These are phyloP conservation scores for Sisyra terminalis DNA, from an alignment of 2,888 invertebrate species.

Conservation along the genomic window DNA sequence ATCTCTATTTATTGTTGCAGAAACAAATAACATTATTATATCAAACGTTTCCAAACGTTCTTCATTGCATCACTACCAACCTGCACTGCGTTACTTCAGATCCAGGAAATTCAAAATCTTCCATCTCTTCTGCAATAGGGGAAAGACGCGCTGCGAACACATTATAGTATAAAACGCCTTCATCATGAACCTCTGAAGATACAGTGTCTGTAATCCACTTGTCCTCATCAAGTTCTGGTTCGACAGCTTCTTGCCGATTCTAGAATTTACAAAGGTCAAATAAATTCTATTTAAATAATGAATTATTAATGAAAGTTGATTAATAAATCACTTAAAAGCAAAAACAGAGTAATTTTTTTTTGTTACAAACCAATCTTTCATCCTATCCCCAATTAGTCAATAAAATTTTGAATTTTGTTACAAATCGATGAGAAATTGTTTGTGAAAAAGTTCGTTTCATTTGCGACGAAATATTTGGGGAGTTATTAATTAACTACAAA, in stretches of 20 bases:
- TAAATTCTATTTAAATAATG: no score
- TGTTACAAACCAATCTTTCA: no score
- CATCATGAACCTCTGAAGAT: constrained; percentile 17
- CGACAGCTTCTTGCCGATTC: background rate
- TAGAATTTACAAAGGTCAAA: no score
- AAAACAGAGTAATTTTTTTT: no score
- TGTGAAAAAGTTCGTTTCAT: no score
- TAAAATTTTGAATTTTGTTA: no score
- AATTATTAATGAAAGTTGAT: no score
- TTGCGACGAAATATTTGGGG: no score
- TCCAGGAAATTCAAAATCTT: constrained; percentile 10
- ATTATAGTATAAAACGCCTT: constrained; percentile 31
- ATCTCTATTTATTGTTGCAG: constrained; percentile 15
- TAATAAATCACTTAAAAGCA: no score
- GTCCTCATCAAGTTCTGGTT: constrained; percentile 22
- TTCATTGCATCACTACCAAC: constrained; percentile 1
- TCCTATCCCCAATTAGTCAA: no score
- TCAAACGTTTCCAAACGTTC: background rate
- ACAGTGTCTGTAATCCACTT: constrained; percentile 23
- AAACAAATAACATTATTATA: constrained; percentile 1
- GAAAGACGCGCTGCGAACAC: constrained; percentile 38
- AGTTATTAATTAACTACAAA: no score
- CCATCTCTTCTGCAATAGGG: constrained; percentile 40
- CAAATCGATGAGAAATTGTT: no score
- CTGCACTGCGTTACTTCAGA: constrained; percentile 9